Percentiles rank a stretch among this genome's conserved stretches.
Conservation (phyloP, 2,113 vertebrate species). For the Grammomys dolichurus region DNA sequence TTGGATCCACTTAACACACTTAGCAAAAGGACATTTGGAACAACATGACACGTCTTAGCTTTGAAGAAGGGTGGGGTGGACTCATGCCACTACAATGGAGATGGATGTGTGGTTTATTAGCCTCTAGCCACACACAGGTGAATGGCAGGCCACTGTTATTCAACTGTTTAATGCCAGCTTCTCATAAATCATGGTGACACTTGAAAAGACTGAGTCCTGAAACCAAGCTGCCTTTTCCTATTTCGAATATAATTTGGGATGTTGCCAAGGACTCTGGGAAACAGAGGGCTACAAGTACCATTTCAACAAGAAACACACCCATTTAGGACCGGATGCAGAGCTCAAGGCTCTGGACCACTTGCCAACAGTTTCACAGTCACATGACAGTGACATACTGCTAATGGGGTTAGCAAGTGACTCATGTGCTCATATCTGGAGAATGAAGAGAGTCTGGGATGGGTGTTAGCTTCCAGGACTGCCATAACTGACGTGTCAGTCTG, state of each 20-base stretch:
- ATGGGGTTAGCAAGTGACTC: background rate
- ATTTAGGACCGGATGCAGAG: background rate
- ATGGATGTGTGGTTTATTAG: conserved; percentile 67
- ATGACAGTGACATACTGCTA: background rate
- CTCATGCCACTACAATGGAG: conserved; percentile 74
- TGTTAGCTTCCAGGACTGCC: rapidly evolving
- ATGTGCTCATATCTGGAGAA: rapidly evolving
- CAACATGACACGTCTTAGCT: conserved; percentile 81
- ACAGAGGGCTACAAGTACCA: conserved; percentile 38
- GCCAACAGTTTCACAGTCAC: background rate
- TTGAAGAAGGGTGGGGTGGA: conserved; percentile 75
- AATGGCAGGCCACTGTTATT: conserved; percentile 66
- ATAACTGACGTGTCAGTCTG: rapidly evolving
- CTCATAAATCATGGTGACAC: conserved; percentile 61
- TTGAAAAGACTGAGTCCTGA: conserved; percentile 30
- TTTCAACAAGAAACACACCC: conserved; percentile 43
- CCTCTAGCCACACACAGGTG: conserved; percentile 59
- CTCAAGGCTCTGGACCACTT: background rate
- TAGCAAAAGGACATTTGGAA: conserved; percentile 79
- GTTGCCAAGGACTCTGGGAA: conserved; percentile 32
- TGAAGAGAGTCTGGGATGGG: too few relatives aligned
- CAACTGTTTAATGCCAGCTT: conserved; percentile 70
- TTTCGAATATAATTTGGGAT: conserved; percentile 25
- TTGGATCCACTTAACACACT: conserved; percentile 79
- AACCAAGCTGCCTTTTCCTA: conserved; percentile 76